Conservation (phyloP, 2,888 invertebrate species). For the Pollenia amentaria region DNA sequence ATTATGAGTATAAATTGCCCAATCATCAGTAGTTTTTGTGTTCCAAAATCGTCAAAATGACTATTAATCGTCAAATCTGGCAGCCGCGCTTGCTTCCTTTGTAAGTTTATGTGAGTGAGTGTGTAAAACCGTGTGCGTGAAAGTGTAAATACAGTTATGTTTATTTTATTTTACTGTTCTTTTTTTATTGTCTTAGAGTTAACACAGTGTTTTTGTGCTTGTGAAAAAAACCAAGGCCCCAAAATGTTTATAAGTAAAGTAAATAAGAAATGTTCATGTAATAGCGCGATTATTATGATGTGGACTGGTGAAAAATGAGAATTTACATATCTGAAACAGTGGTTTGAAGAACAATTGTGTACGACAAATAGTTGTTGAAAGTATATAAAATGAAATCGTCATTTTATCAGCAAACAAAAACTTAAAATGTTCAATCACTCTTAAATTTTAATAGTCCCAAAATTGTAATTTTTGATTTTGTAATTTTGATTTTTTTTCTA, state of each 20-base stretch:
- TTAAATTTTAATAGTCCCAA: too few relatives aligned
- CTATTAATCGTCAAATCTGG: too few relatives aligned
- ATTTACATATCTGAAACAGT: neutral
- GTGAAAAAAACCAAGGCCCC: constrained; percentile 17
- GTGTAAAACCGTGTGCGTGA: neutral
- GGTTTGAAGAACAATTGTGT: neutral
- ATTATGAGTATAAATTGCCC: too few relatives aligned
- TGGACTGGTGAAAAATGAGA: neutral
- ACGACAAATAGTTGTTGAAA: neutral
- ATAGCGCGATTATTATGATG: constrained; percentile 6
- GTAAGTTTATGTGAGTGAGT: neutral
- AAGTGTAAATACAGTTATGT: neutral
- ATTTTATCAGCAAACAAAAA: too few relatives aligned
- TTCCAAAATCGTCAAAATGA: too few relatives aligned
- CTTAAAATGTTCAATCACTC: too few relatives aligned
- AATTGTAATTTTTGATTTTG: too few relatives aligned
- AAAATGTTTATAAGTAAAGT: constrained; percentile 17
- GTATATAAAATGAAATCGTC: too few relatives aligned
- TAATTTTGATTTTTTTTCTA: too few relatives aligned
- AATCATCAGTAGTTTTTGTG: too few relatives aligned
- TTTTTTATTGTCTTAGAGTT: constrained; percentile 6
- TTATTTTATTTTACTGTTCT: neutral
- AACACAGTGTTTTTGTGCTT: constrained; percentile 17
- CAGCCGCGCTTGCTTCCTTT: too few relatives aligned
- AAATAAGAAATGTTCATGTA: constrained; percentile 9